Evolutionary conservation across 2,113 vertebrate species (phyloP), one percentile per base, ranked within the genome.

Genomic region (Ceyx melanurus): DNA sequence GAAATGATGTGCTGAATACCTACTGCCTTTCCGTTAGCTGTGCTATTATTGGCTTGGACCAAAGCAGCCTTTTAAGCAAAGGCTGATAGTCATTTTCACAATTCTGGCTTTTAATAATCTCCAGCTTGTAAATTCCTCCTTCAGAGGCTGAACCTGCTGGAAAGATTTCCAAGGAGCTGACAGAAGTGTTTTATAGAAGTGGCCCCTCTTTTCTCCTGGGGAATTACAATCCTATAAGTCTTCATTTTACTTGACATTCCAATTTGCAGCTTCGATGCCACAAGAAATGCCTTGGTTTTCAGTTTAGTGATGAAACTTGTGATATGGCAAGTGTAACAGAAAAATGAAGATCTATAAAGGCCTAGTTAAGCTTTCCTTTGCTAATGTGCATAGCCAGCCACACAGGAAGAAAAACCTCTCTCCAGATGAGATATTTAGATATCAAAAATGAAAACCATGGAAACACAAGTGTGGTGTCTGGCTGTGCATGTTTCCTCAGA

Each of bases 181-280:
- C 95, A 94, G 82, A 86, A 92, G 43, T 94, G 81, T 86, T 96
- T 95, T 91, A 87, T 82, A 53, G 89, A 89, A 35, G 75, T 2
- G 0, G 56, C 51, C 62, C 29, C 48, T 93, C 84, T 95, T 95
- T 89, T 61, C 91, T 96, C 84, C 75, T 57, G 84, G 82, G 95
- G 82, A 94, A 94, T 94, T 94, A 89, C 72, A 92, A n/a, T 56
- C 84, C 78, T 71, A 72, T 95, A 95, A 92, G 84, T 96, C 95
- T 96, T 96, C 78, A 94, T 96, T 96, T 93, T 89, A 79, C 82
- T 91, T 92, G 95, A 95, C 94, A 91, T 94, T 96, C 94, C 94
- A 96, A 96, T 96, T 96, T 96, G 92, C 91, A 95, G 95, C 95
- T 94, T 95, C 56, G 15, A 85, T 89, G 91, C 94, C 92, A 91